Evolutionary conservation across 2,113 vertebrate species (phyloP), one percentile per base, ranked within the genome.

Genomic region (Stegastes partitus): DNA sequence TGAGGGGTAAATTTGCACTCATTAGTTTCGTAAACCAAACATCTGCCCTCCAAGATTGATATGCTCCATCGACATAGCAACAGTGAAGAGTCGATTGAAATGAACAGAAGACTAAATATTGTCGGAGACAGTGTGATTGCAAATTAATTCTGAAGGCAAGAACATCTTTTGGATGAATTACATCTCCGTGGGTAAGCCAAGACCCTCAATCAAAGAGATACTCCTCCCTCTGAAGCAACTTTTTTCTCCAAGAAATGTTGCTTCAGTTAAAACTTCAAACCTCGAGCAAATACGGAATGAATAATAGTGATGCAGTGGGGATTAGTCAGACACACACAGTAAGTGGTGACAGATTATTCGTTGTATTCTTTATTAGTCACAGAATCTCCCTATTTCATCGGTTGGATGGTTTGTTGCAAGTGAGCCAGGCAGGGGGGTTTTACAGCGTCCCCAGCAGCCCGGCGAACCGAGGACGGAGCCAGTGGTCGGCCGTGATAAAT

Each of bases 401-500:
- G 47, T 57, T 77, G 53, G 44, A 58, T 21, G n/a, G 56, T 39
- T 74, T 64, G 65, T 56, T 39, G 39, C 34, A 47, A 23, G 25
- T 26, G 31, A 56, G 68, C 62, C 59, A 72, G 31, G 59, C 76
- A 44, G 65, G 63, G 62, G 65, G 53, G 50, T 37, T 22, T 37
- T 5, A 23, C 21, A 25, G 39, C 10, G 25, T 77, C 61, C 68
- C 77, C 67, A 39, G 75, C 73, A 72, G 70, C 23, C 73, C 65
- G 1, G 26, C 51, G 47, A 72, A 61, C 64, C 31, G 31, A 61
- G 58, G 51, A 31, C 47, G 0, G 44, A 75, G 78, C 79, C 83
- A 88, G 45, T 47, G 51, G 4, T 76, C 25, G 55, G 37, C 59
- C 42, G n/a, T 81, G 80, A 90, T 82, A 50, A 62, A 90, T 84